Percentiles rank a stretch among this genome's conserved stretches.
Conservation (phyloP, 1,140 invertebrate genomes). For the Drosophila hydei region DNA sequence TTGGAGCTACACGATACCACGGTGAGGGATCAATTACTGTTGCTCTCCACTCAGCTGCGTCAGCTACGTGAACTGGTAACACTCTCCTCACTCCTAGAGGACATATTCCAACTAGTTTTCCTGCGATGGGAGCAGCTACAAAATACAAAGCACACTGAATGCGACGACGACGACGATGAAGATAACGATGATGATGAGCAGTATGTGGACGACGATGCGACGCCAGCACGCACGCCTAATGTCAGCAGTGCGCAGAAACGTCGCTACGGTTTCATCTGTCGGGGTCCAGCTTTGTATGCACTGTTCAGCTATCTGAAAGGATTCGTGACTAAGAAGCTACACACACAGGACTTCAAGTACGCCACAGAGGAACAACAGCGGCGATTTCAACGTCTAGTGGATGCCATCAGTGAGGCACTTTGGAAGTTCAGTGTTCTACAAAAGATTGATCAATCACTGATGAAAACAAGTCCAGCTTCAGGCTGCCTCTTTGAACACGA, state of each 20-base stretch:
- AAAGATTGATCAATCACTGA: slow-evolving; percentile 67
- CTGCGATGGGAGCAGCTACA: slow-evolving; percentile 77
- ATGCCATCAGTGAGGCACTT: slow-evolving; percentile 68
- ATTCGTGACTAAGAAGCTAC: slow-evolving; percentile 74
- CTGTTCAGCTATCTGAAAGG: slow-evolving; percentile 72
- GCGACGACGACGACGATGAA: background rate
- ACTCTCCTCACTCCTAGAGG: slow-evolving; percentile 67
- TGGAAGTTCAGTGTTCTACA: slow-evolving; percentile 75
- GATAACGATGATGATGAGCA: slow-evolving; percentile 60
- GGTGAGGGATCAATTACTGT: slow-evolving; percentile 45
- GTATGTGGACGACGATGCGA: slow-evolving; percentile 66
- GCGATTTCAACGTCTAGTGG: slow-evolving; percentile 65
- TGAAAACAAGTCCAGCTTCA: slow-evolving; percentile 12
- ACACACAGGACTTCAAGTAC: slow-evolving; percentile 75
- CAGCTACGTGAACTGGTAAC: slow-evolving; percentile 62
- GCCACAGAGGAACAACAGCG: slow-evolving; percentile 48
- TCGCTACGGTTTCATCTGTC: slow-evolving; percentile 75
- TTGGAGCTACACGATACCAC: slow-evolving; percentile 49
- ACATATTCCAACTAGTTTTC: slow-evolving; percentile 74
- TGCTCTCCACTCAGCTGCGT: slow-evolving; percentile 61
- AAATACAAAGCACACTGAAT: slow-evolving; percentile 7
- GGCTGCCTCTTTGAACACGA: slow-evolving; percentile 60
- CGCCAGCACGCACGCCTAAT: slow-evolving; percentile 15
- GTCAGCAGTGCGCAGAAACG: background rate
- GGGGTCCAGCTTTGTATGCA: slow-evolving; percentile 46